Percentiles rank a stretch among this genome's conserved stretches.
phyloP scores from a whole-genome alignment of 2,113 vertebrate species.

The Melanerpes formicivorus region DNA sequence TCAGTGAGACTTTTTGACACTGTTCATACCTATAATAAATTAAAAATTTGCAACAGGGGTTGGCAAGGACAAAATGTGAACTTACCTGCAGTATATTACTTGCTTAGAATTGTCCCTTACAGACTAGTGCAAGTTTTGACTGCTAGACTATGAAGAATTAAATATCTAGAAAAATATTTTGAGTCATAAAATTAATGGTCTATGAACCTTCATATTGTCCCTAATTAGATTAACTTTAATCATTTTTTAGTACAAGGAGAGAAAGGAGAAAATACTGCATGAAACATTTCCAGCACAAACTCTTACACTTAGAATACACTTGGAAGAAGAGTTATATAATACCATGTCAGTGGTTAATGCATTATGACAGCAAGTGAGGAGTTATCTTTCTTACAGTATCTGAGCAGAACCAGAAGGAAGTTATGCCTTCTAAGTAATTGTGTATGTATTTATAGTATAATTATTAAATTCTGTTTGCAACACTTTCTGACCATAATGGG shows the following conservation, averaged over 20 bases:
- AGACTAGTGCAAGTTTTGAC: background rate
- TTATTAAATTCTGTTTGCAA: background rate
- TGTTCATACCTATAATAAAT: background rate
- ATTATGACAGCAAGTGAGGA: background rate
- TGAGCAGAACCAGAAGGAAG: constrained; percentile 34
- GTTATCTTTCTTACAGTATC: constrained; percentile 13
- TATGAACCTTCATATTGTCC: background rate
- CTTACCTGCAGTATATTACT: background rate
- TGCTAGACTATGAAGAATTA: background rate
- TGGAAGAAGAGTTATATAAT: background rate
- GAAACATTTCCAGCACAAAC: background rate
- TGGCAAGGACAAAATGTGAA: background rate
- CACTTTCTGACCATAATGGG: background rate
- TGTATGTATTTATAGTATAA: background rate
- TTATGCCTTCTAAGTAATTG: background rate
- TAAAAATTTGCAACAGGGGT: background rate
- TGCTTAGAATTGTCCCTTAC: background rate
- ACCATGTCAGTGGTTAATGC: background rate
- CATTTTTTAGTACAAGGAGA: background rate
- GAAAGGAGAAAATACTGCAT: background rate
- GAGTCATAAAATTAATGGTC: background rate
- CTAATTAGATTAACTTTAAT: background rate
- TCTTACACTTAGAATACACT: background rate
- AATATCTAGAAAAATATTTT: background rate
- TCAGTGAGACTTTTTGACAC: background rate